These are phyloP conservation scores for Mungos mungo DNA, from an alignment of 2,113 vertebrate species.

Conservation along the genomic window DNA sequence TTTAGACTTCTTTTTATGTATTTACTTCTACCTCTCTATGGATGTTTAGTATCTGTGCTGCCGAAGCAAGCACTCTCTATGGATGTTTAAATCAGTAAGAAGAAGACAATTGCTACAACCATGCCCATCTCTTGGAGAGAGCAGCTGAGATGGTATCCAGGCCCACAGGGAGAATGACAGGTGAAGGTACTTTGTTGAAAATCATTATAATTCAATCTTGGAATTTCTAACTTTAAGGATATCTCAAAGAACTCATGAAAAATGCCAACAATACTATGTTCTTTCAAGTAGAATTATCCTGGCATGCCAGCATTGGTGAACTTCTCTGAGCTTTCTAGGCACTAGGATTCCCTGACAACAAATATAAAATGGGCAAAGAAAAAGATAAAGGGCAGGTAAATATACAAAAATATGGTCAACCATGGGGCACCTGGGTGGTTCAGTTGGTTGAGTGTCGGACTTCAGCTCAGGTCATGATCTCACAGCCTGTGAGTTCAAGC, in stretches of 20 bases:
- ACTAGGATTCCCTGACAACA: neutral
- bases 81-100: neutral
- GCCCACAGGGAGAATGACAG: neutral
- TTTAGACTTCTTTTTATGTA: neutral
- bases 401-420: neutral
- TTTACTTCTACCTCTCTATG: neutral
- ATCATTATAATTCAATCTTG: conserved; percentile 13
- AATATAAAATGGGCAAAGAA: conserved; percentile 2
- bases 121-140: neutral
- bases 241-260: conserved; percentile 27
- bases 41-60: neutral
- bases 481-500: too few relatives aligned
- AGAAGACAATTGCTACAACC: neutral
- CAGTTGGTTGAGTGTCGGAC: too few relatives aligned
- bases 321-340: neutral
- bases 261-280: neutral
- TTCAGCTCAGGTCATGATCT: too few relatives aligned
- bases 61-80: neutral
- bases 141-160: neutral
- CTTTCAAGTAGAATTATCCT: conserved; percentile 23
- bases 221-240: conserved; percentile 58
- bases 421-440: neutral
- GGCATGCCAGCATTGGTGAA: neutral
- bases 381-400: neutral
- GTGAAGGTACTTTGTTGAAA: neutral